phyloP scores from a whole-genome alignment of 2,113 vertebrate genomes.

The Empidonax traillii region DNA sequence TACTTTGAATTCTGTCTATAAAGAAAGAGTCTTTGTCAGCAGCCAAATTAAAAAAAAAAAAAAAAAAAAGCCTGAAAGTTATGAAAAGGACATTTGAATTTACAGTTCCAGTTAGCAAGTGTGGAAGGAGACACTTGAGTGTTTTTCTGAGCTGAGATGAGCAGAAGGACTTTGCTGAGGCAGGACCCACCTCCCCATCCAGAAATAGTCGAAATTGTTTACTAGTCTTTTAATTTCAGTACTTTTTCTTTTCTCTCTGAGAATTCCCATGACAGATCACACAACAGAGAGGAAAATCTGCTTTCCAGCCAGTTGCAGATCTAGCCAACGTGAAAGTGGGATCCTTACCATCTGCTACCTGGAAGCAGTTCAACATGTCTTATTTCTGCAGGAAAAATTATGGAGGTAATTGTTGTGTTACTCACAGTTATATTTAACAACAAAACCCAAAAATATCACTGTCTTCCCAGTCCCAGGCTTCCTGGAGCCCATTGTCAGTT shows the following conservation, averaged over 20 bases:
- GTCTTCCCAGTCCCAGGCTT: background rate
- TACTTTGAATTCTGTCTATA: background rate
- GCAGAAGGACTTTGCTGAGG: background rate
- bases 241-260: background rate
- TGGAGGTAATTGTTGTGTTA: background rate
- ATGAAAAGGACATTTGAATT: background rate
- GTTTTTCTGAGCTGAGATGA: background rate
- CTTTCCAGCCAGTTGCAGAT: background rate
- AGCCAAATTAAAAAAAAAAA: background rate
- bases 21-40: background rate
- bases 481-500: background rate
- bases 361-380: slow-evolving; percentile 26
- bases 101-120: background rate
- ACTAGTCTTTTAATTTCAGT: background rate
- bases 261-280: background rate
- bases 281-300: slow-evolving; percentile 9
- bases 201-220: background rate
- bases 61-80: background rate
- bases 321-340: background rate
- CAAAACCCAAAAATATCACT: background rate
- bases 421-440: slow-evolving; percentile 8
- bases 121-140: background rate
- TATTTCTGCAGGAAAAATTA: background rate
- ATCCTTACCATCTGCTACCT: slow-evolving; percentile 41
- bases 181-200: background rate